phyloP scores from a whole-genome alignment of 2,888 invertebrate species.

The Allacma fusca region DNA sequence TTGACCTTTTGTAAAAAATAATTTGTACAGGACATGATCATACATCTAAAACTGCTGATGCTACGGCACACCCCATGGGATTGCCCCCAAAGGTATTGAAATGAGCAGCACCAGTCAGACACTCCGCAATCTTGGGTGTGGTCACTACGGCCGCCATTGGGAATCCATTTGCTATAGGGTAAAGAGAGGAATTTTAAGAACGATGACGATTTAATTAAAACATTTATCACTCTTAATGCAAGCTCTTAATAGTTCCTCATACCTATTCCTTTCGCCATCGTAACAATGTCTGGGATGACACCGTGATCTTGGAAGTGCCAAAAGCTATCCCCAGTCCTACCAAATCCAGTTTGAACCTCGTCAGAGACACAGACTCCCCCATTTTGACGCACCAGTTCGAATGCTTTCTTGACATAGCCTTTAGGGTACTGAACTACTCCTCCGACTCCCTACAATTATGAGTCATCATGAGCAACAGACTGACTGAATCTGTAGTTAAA shows the following conservation, averaged over 20 bases:
- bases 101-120: slow-evolving; percentile 78
- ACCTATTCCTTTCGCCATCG: slow-evolving; percentile 91
- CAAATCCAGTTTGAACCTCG: slow-evolving; percentile 98
- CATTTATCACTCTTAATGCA: no score
- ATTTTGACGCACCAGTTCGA: slow-evolving; percentile 76
- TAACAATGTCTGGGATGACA: slow-evolving; percentile 90
- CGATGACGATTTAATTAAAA: no score
- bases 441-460: slow-evolving; percentile 81
- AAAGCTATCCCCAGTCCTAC: slow-evolving; percentile 89
- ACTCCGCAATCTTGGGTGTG: slow-evolving; percentile 83
- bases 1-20: slow-evolving; percentile 14
- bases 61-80: slow-evolving; percentile 87
- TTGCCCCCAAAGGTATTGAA: slow-evolving; percentile 98
- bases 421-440: slow-evolving; percentile 92
- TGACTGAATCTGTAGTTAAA: no score
- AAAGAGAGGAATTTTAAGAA: background rate
- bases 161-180: slow-evolving; percentile 80
- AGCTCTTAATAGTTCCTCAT: no score
- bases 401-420: slow-evolving; percentile 82
- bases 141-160: slow-evolving; percentile 96
- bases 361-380: slow-evolving; percentile 92
- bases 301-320: slow-evolving; percentile 96
- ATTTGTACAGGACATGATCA: slow-evolving; percentile 54
- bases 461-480: no score
- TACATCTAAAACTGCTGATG: slow-evolving; percentile 91